phyloP scores from a whole-genome alignment of 2,888 invertebrate genomes.

The Habroteleia sp. region DNA sequence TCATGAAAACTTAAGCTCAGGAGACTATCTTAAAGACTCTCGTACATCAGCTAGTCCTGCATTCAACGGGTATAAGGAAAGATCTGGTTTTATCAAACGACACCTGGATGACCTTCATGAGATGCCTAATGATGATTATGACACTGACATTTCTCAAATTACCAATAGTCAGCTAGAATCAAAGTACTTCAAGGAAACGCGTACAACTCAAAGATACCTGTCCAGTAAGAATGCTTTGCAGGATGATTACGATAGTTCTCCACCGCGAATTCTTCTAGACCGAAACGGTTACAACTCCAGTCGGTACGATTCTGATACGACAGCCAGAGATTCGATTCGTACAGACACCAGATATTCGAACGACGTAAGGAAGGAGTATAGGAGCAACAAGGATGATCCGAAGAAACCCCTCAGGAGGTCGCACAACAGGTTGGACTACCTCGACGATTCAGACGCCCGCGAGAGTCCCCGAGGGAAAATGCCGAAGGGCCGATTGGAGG shows the following conservation, averaged over 20 bases:
- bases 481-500: constrained; percentile 68
- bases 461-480: constrained; percentile 71
- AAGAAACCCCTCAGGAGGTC: constrained; percentile 75
- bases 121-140: constrained; percentile 77
- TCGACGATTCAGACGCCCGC: constrained; percentile 76
- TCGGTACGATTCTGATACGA: constrained; percentile 78
- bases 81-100: constrained; percentile 69
- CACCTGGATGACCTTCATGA: constrained; percentile 74
- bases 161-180: constrained; percentile 77
- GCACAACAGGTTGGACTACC: constrained; percentile 74
- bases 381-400: constrained; percentile 71
- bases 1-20: constrained; percentile 75
- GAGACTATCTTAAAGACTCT: constrained; percentile 77
- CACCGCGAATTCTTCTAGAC: constrained; percentile 72
- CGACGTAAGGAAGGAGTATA: constrained; percentile 71
- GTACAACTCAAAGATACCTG: constrained; percentile 74
- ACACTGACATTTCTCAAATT: constrained; percentile 78
- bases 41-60: constrained; percentile 67
- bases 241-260: constrained; percentile 78
- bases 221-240: constrained; percentile 71
- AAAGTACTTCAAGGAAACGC: constrained; percentile 75
- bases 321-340: constrained; percentile 75
- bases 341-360: constrained; percentile 72
- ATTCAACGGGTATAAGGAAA: constrained; percentile 68
- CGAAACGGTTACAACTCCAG: constrained; percentile 75